Base-by-base conservation (phyloP, 2,113 vertebrate genomes). In the Calonectris borealis region DNA sequence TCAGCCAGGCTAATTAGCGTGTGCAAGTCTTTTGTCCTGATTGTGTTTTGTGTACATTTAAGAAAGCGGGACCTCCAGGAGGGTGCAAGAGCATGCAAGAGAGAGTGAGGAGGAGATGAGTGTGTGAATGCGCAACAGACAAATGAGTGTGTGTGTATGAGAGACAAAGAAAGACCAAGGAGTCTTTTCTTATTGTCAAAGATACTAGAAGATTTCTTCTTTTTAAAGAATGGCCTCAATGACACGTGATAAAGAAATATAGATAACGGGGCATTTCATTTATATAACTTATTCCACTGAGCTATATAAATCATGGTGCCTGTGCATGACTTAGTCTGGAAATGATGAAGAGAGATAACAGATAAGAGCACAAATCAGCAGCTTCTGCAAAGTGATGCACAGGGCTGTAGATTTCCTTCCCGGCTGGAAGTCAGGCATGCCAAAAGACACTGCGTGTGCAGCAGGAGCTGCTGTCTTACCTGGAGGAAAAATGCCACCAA, bases 11-110 rank as follows among this genome's bases (percentile, higher is more conserved):
- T 95, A 93, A 93, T 90, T 95, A 95, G 75, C 5, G 4, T 51
- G 44, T 80, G 16, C 54, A 52, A 58, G 17, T 58, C 70, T 73
- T 96, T 94, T 94, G 76, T 93, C 60, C 54, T 52, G 19, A 46
- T 44, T 62, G 38, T 75, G 26, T 64, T 93, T 91, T 85, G 65
- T 87, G 48, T 52, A 54, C 46, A 40, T 10, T 18, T 24, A 91
- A 82, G 73, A 95, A 93, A 87, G 27, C 54, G 76, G 62, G 75
- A 94, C 71, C 78, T 93, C 85, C 90, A 83, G 68, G 54, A 85
- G 1, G 5, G 21, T 66, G 34, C 38, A 69, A 68, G 44, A 79
- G 40, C 44, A 29, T 16, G 16, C 21, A 13, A 89, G 22, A 78
- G 27, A 84, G 24, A 69, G 25, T 68, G 11, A n/a, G 51, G 10